Evolutionary conservation across 2,888 invertebrate species (phyloP), one percentile per base, ranked within the genome.

Genomic region (Linnaemya tessellans): DNA sequence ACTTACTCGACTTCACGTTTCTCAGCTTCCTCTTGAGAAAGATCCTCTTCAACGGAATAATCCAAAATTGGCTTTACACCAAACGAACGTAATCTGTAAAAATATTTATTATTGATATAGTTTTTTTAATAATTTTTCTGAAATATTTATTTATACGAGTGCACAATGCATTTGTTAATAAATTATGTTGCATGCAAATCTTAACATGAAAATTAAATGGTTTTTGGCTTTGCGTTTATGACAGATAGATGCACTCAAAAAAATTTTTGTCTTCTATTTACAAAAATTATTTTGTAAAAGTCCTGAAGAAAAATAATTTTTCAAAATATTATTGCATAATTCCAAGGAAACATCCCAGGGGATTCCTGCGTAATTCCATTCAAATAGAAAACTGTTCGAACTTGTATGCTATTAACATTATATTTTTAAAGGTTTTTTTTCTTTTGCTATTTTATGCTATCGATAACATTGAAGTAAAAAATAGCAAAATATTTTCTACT

Each of bases 31-130:
- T 98, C 98, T 90, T 97, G 96, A 20, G 96, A 95, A 88, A 98
- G 94, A 92, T 99, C 99, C 91, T 99, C 98, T 93, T 99, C 99
- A 0, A 98, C 99, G 84, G 98, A 99, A 94, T 99, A 99, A 93
- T 99, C 99, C 87, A 99, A 95, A 91, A 99, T 99, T 67, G 99
- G 98, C 93, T 99, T 99, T 18, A 99, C 99, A 65, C 99, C 99
- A 93, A 98, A 99, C 81, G 97, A 96, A 80, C 97, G 95, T 91
- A 99, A 94, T 91, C 97, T 95, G 91, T 30, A 80, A 84, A 70
- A 35, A 60, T 43, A 43, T 8, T 11, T 30, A 15, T 20, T 10
- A 1, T 38, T 35, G 46, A 22, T 35, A 35, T 30, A 35, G 41
- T 43, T 64, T 75, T 13, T 13, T 30, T 54, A 18, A 51, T 20